phyloP scores from a whole-genome alignment of 2,888 invertebrate species.

The Coenonympha glycerion region DNA sequence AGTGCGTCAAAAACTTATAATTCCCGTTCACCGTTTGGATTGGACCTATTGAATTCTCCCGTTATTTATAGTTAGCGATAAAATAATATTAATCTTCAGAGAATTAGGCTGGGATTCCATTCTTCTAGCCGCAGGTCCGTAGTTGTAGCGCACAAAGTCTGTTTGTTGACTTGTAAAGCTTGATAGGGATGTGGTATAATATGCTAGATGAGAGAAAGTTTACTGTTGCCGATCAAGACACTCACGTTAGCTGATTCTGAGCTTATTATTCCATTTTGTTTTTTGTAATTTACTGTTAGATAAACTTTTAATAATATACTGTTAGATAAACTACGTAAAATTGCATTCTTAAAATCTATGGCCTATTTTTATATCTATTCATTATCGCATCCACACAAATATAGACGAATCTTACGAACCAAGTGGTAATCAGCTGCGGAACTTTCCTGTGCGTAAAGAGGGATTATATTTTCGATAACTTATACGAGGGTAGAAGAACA shows the following conservation, averaged over 20 bases:
- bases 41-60: constrained; percentile 73
- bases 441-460: constrained; percentile 66
- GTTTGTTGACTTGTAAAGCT: constrained; percentile 48
- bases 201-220: constrained; percentile 37
- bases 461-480: constrained; percentile 75
- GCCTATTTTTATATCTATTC: constrained; percentile 2
- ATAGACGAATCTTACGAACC: constrained; percentile 47
- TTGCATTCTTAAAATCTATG: not conserved
- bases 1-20: constrained; percentile 72
- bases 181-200: constrained; percentile 44
- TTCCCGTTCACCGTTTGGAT: constrained; percentile 51
- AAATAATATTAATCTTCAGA: constrained; percentile 75
- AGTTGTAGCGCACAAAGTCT: constrained; percentile 59
- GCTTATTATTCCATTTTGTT: too few species aligned
- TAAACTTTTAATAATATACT: too few species aligned
- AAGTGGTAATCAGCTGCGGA: constrained; percentile 70
- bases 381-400: constrained; percentile 45
- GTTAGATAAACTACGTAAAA: not conserved
- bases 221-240: too few species aligned
- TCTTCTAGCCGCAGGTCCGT: constrained; percentile 61
- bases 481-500: constrained; percentile 62
- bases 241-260: too few species aligned
- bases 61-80: constrained; percentile 74
- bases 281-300: too few species aligned
- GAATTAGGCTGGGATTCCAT: constrained; percentile 70